Evolutionary conservation across 35 echinoderm and acorn worm genomes (phyloP).

Genomic region (Stichopus chloronotus): DNA sequence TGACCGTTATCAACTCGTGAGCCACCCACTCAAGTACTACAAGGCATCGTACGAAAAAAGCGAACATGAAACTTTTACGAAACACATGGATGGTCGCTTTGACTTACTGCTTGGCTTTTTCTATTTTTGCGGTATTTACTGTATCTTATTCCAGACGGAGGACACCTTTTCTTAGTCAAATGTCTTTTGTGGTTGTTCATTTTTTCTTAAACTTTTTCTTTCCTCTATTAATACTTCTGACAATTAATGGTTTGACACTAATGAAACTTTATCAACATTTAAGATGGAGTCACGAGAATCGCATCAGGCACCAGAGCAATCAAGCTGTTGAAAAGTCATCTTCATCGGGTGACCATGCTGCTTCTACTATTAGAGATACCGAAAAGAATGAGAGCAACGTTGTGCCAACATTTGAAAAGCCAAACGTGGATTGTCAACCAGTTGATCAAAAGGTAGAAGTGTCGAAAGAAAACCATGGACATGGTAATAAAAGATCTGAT

Average conservation of each 20-base stretch:
- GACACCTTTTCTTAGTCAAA: neutral
- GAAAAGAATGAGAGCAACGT: neutral
- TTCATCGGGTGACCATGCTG: neutral
- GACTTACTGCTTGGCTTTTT: neutral
- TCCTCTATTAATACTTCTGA: neutral
- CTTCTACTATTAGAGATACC: neutral
- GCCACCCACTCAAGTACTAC: neutral
- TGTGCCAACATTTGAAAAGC: neutral
- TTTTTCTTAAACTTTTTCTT: neutral
- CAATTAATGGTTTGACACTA: neutral
- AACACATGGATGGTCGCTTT: neutral
- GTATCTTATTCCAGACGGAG: neutral
- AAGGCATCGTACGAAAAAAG: neutral
- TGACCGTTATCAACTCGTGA: constrained; percentile 27
- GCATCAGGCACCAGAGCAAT: neutral
- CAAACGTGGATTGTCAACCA: neutral
- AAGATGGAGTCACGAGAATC: neutral
- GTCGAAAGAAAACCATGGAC: neutral
- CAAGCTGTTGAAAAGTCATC: neutral
- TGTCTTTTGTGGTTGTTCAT: neutral
- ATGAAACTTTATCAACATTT: constrained; percentile 16
- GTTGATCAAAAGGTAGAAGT: neutral
- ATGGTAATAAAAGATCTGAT: neutral
- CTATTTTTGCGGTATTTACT: neutral
- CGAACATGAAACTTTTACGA: neutral